These are phyloP conservation scores for Gerosis bhagava DNA, from an alignment of 2,888 invertebrate species.

Conservation along the genomic window DNA sequence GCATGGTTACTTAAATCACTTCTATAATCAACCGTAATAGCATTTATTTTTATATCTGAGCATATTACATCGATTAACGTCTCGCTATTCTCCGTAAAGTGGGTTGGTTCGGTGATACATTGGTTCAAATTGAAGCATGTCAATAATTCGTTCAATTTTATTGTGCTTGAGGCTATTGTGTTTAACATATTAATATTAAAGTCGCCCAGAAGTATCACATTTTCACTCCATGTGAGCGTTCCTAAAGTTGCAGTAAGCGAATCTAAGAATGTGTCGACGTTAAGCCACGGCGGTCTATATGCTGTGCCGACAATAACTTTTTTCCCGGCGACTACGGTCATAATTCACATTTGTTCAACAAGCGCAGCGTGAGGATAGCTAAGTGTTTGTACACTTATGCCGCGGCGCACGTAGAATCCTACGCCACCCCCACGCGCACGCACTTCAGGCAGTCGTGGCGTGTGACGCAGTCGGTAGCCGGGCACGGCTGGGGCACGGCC, in stretches of 20 bases:
- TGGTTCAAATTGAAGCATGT: slow-evolving; percentile 3
- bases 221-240: not conserved
- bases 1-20: slow-evolving; percentile 4
- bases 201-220: slow-evolving; percentile 2
- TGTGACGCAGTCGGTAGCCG: slow-evolving; percentile 3
- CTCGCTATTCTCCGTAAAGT: not conserved
- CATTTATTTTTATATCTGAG: not conserved
- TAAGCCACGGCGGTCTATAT: slow-evolving; percentile 8
- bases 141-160: not conserved
- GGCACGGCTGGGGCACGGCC: slow-evolving; percentile 2
- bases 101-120: not conserved
- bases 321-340: not conserved
- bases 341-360: slow-evolving; percentile 4
- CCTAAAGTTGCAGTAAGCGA: not conserved
- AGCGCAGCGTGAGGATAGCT: not conserved
- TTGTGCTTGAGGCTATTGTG: not conserved
- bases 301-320: slow-evolving; percentile 5
- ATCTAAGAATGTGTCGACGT: not conserved
- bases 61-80: slow-evolving; percentile 3
- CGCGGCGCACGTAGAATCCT: not conserved
- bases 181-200: slow-evolving; percentile 8
- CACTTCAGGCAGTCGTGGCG: not conserved
- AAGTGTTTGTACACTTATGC: not conserved
- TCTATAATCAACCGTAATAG: not conserved
- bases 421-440: not conserved